These are phyloP conservation scores for Leptobrachium ailaonicum DNA, from an alignment of 2,113 vertebrate species.

Conservation along the genomic window DNA sequence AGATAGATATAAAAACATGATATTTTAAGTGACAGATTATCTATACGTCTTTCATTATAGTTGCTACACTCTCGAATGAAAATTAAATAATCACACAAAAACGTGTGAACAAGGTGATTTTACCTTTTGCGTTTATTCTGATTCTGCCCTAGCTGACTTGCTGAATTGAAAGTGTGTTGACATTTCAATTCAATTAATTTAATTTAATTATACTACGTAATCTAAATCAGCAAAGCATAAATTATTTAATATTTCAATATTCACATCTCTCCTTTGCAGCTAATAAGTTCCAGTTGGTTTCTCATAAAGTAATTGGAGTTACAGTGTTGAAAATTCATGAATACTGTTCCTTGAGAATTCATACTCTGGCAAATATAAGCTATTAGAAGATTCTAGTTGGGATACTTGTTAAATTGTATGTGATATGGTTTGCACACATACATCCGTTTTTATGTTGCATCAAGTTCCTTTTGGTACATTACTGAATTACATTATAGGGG, in stretches of 20 bases:
- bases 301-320: conserved; percentile 47
- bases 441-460: too few relatives aligned
- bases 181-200: conserved; percentile 46
- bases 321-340: conserved; percentile 33
- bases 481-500: too few relatives aligned
- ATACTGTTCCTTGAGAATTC: conserved; percentile 31
- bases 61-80: background rate
- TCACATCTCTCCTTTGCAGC: conserved; percentile 32
- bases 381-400: background rate
- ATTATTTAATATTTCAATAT: conserved; percentile 37
- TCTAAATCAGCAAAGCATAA: conserved; percentile 47
- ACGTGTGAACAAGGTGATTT: background rate
- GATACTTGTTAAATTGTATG: background rate
- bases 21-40: background rate
- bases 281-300: conserved; percentile 49
- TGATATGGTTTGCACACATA: background rate
- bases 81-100: background rate
- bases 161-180: conserved; percentile 31
- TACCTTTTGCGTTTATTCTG: conserved; percentile 13
- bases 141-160: conserved; percentile 16
- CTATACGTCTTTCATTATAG: background rate
- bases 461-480: too few relatives aligned
- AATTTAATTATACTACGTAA: conserved; percentile 48
- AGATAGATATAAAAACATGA: too few relatives aligned
- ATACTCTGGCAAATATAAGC: conserved; percentile 13